Evolutionary conservation across 2,113 vertebrate species (phyloP), one percentile per base, ranked within the genome.

Genomic region (Trogon surrucura): DNA sequence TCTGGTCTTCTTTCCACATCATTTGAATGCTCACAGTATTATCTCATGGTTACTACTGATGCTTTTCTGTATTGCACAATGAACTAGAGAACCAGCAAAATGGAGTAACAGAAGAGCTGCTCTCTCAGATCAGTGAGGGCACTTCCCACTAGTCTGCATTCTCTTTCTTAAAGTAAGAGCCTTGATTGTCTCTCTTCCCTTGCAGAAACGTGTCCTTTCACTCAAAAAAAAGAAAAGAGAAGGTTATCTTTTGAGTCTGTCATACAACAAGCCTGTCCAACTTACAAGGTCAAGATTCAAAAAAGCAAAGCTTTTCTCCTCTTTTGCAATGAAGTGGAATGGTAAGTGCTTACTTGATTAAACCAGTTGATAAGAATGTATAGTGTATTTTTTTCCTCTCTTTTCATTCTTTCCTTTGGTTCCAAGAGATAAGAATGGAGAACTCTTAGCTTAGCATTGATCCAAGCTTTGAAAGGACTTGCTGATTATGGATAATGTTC

Each of bases 311-410:
- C 45, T 73, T 85, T 89, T 32, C 70, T 89, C 64, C 36, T 85
- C 47, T 80, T 89, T 73, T 38, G 32, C 50, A 71, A 32, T 0
- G 1, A 74, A 88, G 29, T 16, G 21, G 34, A 62, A 51, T 66
- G 79, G 60, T 83, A 93, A 93, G 72, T 51, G 36, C 60, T 95
- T 67, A 32, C 73, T 84, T 71, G 94, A 96, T 95, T 89, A 93
- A 91, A 64, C 7, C 54, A 89, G 51, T 1, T 56, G 96, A 95
- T 95, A 91, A 90, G 67, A 85, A 66, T 16, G 19, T 15, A 67
- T 80, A 34, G 30, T 75, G 80, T 87, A 44, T 60, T 60, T 47
- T 89, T 89, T 85, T 70, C 32, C 23, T 60, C 58, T 86, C 65
- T 36, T 69, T 84, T 92, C 27, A 15, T 72, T 74, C 30, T 20